Evolutionary conservation across 2,113 vertebrate genomes (phyloP), one percentile per base, ranked within the genome.

Genomic region (Erythrocercus mccallii): DNA sequence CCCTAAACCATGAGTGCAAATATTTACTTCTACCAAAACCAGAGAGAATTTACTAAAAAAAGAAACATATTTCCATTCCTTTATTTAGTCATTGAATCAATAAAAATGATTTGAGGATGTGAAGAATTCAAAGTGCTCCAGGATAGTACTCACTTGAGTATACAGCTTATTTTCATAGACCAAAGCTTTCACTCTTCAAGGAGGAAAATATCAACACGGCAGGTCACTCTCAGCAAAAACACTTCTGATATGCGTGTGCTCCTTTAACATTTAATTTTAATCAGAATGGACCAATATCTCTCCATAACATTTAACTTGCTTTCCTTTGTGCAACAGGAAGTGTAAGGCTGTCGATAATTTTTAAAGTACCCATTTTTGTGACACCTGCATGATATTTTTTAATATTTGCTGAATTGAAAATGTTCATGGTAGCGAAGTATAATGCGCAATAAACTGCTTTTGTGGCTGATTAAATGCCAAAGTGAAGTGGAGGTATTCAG

Each of bases 391-490:
- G 82, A 51, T 94, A 93, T 95, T 95, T 95, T 93, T 96, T 95
- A 96, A 96, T 95, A 92, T 97, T 96, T 97, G 71, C 94, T 96
- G 92, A 95, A 97, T 93, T 93, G 94, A 93, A 96, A 94, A 96
- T 83, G 90, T 91, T 95, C 94, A 48, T 95, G 85, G 81, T 86
- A 93, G 92, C 5, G 0, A 92, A 92, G 85, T 94, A 94, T 94
- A 94, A 92, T 93, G 92, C 0, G 8, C 95, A 95, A 93, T 96
- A 94, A 97, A 96, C 88, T 88, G 90, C 94, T 96, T 95, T 94
- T 96, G 96, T 96, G 94, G 90, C 90, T 97, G 94, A 96, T 97
- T 96, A 96, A 96, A 96, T 95, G 95, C 93, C 92, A 90, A 93
- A 96, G 93, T 88, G 90, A 95, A 86, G 93, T 90, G 51, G 79